Evolutionary conservation across 2,113 vertebrate genomes (phyloP), one percentile per base, ranked within the genome.

Genomic region (Sinosuthora webbiana): DNA sequence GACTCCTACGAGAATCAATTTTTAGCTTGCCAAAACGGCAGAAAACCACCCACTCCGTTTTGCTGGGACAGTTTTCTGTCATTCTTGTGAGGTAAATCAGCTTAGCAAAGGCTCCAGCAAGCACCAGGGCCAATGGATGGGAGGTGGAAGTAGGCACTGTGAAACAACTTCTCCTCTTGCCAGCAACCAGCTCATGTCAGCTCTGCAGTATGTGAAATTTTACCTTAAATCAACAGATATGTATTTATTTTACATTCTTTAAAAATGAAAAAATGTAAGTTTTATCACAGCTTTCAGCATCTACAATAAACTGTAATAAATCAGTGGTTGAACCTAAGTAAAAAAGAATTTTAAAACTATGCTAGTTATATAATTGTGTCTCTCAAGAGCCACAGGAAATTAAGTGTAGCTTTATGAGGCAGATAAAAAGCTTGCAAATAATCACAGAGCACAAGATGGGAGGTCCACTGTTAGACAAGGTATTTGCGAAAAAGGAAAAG

Each of bases 341-440:
- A 69, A 63, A 23, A 63, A 50, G 23, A 89, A 57, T 76, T 68
- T 7, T 9, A 84, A 76, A 94, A 42, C 35, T 65, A 57, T 82
- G 79, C 28, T 80, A 50, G 65, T 42, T 63, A 74, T 19, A 2
- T 50, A 95, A 97, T 68, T 45, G 41, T 42, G 42, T 89, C 45
- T 95, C 68, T 70, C 57, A 87, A 67, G 77, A 83, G 49, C 11
- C 83, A 92, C 18, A n/a, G 39, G 65, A 94, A 95, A 94, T 81
- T 73, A 90, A 88, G 80, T 14, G 37, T 62, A 89, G 74, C 56
- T 91, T 94, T 90, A 90, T 33, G 52, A 90, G 50, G 81, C 55
- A 39, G 68, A 75, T 81, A 52, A 85, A 76, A 94, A 69, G 18
- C 78, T 85, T 83, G 87, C 35, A 91, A 62, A 76, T 65, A 94